These are phyloP conservation scores for Neodiprion lecontei DNA, from an alignment of 1,140 invertebrate species.

Conservation along the genomic window DNA sequence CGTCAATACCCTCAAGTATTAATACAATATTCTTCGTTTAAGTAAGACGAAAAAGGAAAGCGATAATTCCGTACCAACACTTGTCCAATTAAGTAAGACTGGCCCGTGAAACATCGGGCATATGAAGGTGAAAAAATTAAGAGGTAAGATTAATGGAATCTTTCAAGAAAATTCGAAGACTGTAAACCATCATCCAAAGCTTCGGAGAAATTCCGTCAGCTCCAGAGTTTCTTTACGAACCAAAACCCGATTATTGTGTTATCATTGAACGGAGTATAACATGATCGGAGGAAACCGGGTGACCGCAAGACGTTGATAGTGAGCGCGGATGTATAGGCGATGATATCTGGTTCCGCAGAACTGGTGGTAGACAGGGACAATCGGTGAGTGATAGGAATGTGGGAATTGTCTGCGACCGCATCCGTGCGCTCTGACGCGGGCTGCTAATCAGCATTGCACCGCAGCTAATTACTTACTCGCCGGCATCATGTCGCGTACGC, in stretches of 20 bases:
- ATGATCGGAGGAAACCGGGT: slow-evolving; percentile 26
- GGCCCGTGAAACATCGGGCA: too few relatives aligned
- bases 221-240: not conserved
- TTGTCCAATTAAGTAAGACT: too few relatives aligned
- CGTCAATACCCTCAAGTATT: too few relatives aligned
- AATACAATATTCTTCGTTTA: not conserved
- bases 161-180: too few relatives aligned
- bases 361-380: slow-evolving; percentile 29
- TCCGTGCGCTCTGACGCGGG: not conserved
- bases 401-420: not conserved
- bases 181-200: too few relatives aligned
- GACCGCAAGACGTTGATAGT: slow-evolving; percentile 41
- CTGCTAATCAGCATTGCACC: not conserved
- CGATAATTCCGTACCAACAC: not conserved
- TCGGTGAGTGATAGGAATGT: not conserved
- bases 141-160: too few relatives aligned
- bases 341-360: slow-evolving; percentile 3
- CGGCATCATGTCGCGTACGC: too few relatives aligned
- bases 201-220: too few relatives aligned
- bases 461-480: not conserved
- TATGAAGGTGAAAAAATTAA: too few relatives aligned
- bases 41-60: not conserved
- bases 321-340: slow-evolving; percentile 27
- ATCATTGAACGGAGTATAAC: slow-evolving; percentile 4
- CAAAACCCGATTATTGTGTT: slow-evolving; percentile 18